Base-by-base conservation (phyloP, 2,888 invertebrate species). In the Lasius fuliginosus region DNA sequence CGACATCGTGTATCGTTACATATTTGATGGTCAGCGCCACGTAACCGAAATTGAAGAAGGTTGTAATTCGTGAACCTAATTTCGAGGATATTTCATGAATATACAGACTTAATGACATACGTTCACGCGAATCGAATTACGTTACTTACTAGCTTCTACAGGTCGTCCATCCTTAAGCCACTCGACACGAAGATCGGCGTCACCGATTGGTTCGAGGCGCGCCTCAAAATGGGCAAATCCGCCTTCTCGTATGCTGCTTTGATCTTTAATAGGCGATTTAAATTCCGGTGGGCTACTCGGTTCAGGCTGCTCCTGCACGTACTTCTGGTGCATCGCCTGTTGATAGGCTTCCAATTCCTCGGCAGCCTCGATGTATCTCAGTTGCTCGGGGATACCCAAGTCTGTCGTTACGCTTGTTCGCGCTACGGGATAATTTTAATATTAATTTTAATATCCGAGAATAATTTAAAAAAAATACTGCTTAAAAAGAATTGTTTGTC, bases 151-250 rank as follows among this genome's bases (percentile, higher is more conserved):
- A 76, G 98, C 98, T 96, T 98, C 98, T 88, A 98, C 97, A 62
- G 98, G 97, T 88, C 97, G 97, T 83, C 98, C 98, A 95, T 99
- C 98, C 94, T 98, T 98, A 83, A 98, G 96, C 99, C 99, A 99
- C 95, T 98, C 98, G 60, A 99, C 98, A 94, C 96, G 97, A 92
- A 99, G 96, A 71, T 98, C 97, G 5, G 98, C 97, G 95, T 99
- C 99, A 71, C 98, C 98, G 87, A 98, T 96, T 82, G 99, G 99
- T 95, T 99, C 99, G 71, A 99, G 96, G 89, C 99, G 97, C 90
- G 99, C 98, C 96, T 99, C 99, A 93, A 99, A 99, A 94, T 99
- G 99, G 90, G 99, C 98, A 93, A 98, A 98, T 89, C 98, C 98
- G 90, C 98, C 98, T 96, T 99, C 99, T 93, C 97, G 97, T 93